A percentile compares a stretch with the other conserved stretches of the same genome.
phyloP scores from a whole-genome alignment of 2,888 invertebrate species.

The Unio pictorum region DNA sequence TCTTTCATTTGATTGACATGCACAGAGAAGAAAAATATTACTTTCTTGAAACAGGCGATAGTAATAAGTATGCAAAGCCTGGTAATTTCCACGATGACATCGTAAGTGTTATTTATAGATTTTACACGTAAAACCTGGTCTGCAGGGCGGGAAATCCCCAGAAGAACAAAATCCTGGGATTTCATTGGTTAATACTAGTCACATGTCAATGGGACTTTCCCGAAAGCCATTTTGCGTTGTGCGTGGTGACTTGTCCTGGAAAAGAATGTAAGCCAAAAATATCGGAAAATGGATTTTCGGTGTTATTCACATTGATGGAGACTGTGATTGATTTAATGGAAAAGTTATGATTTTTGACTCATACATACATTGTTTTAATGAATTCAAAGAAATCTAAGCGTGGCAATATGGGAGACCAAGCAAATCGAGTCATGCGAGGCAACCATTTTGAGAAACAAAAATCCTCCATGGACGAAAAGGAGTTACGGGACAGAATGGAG shows the following conservation, averaged over 20 bases:
- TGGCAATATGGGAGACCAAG: too few species aligned
- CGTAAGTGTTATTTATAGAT: constrained; percentile 19
- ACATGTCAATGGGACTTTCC: constrained; percentile 53
- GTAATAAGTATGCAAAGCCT: too few species aligned
- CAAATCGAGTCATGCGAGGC: too few species aligned
- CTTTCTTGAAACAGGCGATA: too few species aligned
- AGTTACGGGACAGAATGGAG: constrained; percentile 45
- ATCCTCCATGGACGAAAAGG: constrained; percentile 33
- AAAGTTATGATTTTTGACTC: too few species aligned
- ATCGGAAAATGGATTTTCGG: constrained; percentile 2
- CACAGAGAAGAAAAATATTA: too few species aligned
- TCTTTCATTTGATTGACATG: too few species aligned
- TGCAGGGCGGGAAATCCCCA: constrained; percentile 45
- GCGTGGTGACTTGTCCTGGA: constrained; percentile 13
- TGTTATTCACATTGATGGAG: not conserved
- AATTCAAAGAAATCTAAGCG: too few species aligned
- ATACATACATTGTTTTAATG: too few species aligned
- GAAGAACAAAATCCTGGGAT: constrained; percentile 6
- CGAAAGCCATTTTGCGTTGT: constrained; percentile 44
- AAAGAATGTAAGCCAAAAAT: too few species aligned
- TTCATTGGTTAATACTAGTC: constrained; percentile 39
- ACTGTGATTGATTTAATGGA: constrained; percentile 1
- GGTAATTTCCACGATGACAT: too few species aligned
- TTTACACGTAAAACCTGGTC: constrained; percentile 6
- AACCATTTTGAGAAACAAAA: too few species aligned